Conservation (phyloP, 1,140 invertebrate species). For the Hestina assimilis region DNA sequence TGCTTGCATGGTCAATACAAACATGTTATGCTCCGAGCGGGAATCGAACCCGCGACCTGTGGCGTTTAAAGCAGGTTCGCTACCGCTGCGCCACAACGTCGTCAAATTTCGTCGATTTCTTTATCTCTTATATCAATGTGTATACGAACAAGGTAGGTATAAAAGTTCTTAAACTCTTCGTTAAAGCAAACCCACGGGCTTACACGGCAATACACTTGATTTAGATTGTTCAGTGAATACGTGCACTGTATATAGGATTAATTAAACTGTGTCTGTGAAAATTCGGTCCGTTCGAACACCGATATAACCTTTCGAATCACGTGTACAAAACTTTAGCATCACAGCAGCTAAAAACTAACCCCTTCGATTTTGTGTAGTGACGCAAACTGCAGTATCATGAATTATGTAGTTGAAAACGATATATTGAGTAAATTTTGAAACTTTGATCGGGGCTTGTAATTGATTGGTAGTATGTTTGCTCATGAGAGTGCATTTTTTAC, state of each 20-base stretch:
- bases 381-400: too few species aligned
- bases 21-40: too few species aligned
- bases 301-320: slow-evolving; percentile 26
- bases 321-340: slow-evolving; percentile 21
- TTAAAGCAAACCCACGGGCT: slow-evolving; percentile 58
- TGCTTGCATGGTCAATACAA: too few species aligned
- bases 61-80: too few species aligned
- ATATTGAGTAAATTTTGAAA: not conserved
- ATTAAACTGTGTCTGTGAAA: slow-evolving; percentile 27
- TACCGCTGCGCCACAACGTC: too few species aligned
- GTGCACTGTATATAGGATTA: slow-evolving; percentile 25
- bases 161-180: slow-evolving; percentile 60
- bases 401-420: slow-evolving; percentile 8
- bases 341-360: slow-evolving; percentile 23
- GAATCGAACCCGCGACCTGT: too few species aligned
- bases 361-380: slow-evolving; percentile 26
- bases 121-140: too few species aligned
- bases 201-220: slow-evolving; percentile 50
- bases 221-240: slow-evolving; percentile 44
- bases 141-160: slow-evolving; percentile 52
- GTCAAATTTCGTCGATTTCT: too few species aligned
- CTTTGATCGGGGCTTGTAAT: too few species aligned
- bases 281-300: slow-evolving; percentile 19
- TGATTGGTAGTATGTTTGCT: too few species aligned
- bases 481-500: too few species aligned